Evolutionary conservation across 2,888 invertebrate genomes (phyloP).

Genomic region (Cataglyphis albicans): DNA sequence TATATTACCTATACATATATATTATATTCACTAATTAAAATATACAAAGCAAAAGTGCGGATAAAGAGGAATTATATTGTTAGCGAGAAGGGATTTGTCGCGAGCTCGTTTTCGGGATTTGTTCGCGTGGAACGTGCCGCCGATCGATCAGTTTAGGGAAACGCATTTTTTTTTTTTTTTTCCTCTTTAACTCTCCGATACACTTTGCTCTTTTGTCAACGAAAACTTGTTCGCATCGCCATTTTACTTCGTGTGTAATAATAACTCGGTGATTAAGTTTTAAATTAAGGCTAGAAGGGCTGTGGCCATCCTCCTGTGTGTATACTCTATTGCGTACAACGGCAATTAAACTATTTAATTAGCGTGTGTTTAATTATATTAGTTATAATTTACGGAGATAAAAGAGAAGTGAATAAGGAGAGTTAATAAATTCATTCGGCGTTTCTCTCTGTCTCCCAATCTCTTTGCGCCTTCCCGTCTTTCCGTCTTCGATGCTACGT

Average conservation of each 20-base stretch:
- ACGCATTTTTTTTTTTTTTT: neutral
- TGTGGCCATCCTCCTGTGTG: slow-evolving; percentile 24
- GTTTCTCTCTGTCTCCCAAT: neutral
- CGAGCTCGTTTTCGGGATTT: slow-evolving; percentile 34
- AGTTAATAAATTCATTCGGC: neutral
- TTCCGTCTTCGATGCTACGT: slow-evolving; percentile 35
- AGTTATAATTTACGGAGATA: slow-evolving; percentile 6
- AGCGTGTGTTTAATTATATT: neutral
- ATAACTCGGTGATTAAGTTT: slow-evolving; percentile 21
- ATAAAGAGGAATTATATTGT: slow-evolving; percentile 74
- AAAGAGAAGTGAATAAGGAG: neutral
- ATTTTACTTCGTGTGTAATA: neutral
- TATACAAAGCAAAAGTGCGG: slow-evolving; percentile 66
- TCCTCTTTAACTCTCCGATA: slow-evolving; percentile 1
- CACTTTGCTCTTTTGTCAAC: neutral
- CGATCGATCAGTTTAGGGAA: slow-evolving; percentile 38
- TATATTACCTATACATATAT: slow-evolving; percentile 78
- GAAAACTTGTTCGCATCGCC: slow-evolving; percentile 1
- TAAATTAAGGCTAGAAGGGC: slow-evolving; percentile 9
- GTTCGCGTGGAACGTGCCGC: slow-evolving; percentile 65
- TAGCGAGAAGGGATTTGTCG: slow-evolving; percentile 54
- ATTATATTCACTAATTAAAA: slow-evolving; percentile 77
- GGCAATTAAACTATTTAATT: slow-evolving; percentile 32
- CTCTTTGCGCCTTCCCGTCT: slow-evolving; percentile 14
- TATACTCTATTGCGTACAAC: slow-evolving; percentile 11